Evolutionary conservation across 2,888 invertebrate species (phyloP), one percentile per base, ranked within the genome.

Genomic region (Toxonevra muliebris): DNA sequence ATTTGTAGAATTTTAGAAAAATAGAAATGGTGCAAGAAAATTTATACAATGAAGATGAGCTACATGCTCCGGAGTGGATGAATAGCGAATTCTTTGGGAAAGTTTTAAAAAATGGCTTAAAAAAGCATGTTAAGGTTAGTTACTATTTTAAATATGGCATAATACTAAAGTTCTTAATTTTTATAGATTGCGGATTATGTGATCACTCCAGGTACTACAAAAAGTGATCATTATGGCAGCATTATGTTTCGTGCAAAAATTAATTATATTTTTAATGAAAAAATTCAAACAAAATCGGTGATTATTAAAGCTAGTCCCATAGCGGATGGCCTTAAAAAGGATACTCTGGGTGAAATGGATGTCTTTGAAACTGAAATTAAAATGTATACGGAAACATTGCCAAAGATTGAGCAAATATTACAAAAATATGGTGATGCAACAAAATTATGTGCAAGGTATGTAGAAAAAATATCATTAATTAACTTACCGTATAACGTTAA

Each of bases 371-470:
- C 72, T 1, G 75, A 76, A 71, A 72, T 74, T 53, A 60, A 59
- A 1, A 76, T 76, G 73, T 76, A 75, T 42, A 65, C 72, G n/a
- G 70, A 75, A 52, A 66, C 69, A 7, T 63, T 76, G n/a, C 75
- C 75, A 9, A 71, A 72, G 67, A 73, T 75, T 67, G 72, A 76
- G 54, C 65, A 62, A 19, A 54, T 70, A 1, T 52, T 76, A 30
- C 53, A 69, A 10, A 58, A 71, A 42, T 66, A 67, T 55, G 75
- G 73, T 0, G 75, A 75, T 58, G 52, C 74, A 12, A 74, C 74
- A 1, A 40, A 70, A 5, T 61, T 75, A 11, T 71, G 71, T 42
- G 71, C 76, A 54, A 73, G 60, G 76, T 76, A 70, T 17, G 30
- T 30, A 30, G 30, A 30, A 7, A 30, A n/a, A n/a, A n/a, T n/a